Percentiles rank a stretch among this genome's conserved stretches.
phyloP scores from a whole-genome alignment of 1,140 invertebrate species.

The Hypsibius dujardini region DNA sequence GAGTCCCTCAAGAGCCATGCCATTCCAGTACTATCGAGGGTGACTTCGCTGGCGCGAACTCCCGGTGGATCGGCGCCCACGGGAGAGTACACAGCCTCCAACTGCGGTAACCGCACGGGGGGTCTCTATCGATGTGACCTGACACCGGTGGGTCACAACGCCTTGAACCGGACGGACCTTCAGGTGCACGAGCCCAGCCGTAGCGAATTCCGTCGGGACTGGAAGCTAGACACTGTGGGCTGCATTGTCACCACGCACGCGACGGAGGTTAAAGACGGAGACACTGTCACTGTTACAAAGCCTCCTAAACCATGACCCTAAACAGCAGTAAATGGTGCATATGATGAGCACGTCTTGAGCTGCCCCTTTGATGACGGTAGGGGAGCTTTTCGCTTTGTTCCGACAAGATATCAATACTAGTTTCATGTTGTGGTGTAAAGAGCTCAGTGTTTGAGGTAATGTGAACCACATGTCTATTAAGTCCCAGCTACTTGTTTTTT shows the following conservation, averaged over 20 bases:
- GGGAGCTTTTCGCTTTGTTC: too few relatives aligned
- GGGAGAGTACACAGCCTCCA: neutral
- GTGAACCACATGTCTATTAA: too few relatives aligned
- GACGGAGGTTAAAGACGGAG: neutral
- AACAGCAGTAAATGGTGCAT: too few relatives aligned
- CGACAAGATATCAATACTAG: too few relatives aligned
- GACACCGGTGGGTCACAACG: neutral
- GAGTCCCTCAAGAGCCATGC: neutral
- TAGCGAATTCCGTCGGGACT: neutral
- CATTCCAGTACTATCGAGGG: neutral
- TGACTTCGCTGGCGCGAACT: too few relatives aligned
- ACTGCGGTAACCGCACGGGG: neutral
- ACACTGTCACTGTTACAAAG: neutral
- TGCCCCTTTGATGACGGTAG: too few relatives aligned
- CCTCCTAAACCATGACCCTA: too few relatives aligned
- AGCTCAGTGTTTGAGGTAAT: too few relatives aligned
- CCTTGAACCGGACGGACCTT: neutral
- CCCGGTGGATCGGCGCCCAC: neutral
- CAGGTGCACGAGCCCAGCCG: neutral
- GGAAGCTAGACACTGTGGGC: neutral
- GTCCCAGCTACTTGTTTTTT: too few relatives aligned
- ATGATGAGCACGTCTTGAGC: too few relatives aligned
- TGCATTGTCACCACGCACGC: neutral
- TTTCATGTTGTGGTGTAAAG: too few relatives aligned
- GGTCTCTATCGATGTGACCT: neutral